phyloP scores from a whole-genome alignment of 1,140 invertebrate genomes.

The Spodoptera litura region DNA sequence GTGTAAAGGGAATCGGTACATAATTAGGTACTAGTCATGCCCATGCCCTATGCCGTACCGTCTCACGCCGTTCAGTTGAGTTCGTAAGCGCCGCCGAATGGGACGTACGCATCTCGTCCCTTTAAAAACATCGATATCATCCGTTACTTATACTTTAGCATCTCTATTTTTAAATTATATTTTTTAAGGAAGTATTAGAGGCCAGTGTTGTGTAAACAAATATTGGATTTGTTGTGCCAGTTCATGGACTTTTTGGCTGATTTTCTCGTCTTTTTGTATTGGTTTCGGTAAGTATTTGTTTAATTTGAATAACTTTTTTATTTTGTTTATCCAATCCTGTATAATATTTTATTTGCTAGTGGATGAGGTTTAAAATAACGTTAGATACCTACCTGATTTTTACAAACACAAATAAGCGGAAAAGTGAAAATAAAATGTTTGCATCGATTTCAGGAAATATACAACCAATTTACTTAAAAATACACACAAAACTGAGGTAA shows the following conservation, averaged over 20 bases:
- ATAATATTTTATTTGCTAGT: no score
- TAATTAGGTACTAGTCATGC: background rate
- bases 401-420: no score
- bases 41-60: conserved; percentile 6
- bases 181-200: background rate
- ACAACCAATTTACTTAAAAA: no score
- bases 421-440: no score
- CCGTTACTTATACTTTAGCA: background rate
- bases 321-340: background rate
- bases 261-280: background rate
- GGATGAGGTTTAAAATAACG: no score
- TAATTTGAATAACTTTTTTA: background rate
- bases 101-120: background rate
- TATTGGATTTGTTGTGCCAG: conserved; percentile 16
- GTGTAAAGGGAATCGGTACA: background rate
- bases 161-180: background rate
- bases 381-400: no score
- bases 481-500: no score
- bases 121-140: conserved; percentile 2
- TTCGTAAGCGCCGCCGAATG: background rate
- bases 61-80: background rate
- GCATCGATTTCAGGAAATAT: no score
- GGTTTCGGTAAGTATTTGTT: conserved; percentile 8
- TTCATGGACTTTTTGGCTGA: conserved; percentile 18
- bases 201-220: conserved; percentile 13